Evolutionary conservation across 2,113 vertebrate species (phyloP).

Genomic region (Ellobius talpinus): DNA sequence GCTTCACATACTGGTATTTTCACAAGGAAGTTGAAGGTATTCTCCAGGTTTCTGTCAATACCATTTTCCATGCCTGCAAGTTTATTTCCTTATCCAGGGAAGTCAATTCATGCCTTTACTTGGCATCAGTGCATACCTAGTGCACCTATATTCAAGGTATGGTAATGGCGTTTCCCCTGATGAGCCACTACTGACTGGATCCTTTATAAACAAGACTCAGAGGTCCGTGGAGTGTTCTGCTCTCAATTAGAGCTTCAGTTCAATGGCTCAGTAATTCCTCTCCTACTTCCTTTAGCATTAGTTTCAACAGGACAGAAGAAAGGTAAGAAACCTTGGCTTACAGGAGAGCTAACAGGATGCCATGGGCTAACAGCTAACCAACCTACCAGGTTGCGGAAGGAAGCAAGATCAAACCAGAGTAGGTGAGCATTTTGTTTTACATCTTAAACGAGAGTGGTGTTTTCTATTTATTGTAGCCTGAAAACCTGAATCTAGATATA

Average conservation of each 20-base stretch:
- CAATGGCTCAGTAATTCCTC: background rate
- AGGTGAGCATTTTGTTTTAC: background rate
- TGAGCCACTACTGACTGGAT: background rate
- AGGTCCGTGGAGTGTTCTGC: background rate
- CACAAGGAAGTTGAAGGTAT: background rate
- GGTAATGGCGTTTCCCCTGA: background rate
- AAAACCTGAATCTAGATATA: background rate
- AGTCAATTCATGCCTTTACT: background rate
- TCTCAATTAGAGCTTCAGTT: background rate
- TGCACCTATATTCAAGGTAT: background rate
- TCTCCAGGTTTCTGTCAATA: background rate
- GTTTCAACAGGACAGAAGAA: background rate
- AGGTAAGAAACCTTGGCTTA: background rate
- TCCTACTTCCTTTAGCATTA: conserved; percentile 12
- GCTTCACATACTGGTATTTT: background rate
- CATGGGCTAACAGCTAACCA: background rate
- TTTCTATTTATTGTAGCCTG: background rate
- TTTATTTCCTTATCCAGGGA: background rate
- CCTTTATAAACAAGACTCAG: background rate
- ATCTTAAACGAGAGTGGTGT: background rate
- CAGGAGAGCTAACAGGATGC: background rate
- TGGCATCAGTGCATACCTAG: background rate
- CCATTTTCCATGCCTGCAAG: background rate
- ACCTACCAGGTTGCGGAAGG: background rate
- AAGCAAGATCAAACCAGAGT: background rate